Percentiles rank a stretch among this genome's conserved stretches.
Conservation (phyloP, 2,888 invertebrate species). For the Eueremaeus valkanovi region DNA sequence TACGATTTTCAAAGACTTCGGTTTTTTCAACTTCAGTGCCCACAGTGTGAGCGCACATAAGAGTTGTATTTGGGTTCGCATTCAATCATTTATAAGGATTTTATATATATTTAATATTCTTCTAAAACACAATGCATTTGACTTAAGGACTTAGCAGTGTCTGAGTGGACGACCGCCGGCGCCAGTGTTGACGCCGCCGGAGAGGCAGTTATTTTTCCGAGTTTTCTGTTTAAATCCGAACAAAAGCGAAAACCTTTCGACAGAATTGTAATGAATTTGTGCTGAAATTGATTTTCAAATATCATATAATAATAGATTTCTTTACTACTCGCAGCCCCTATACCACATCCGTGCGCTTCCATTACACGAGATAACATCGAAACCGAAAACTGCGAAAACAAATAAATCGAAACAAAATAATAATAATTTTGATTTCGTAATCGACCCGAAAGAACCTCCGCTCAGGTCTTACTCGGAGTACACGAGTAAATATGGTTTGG, state of each 20-base stretch:
- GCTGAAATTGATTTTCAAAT: too few relatives aligned
- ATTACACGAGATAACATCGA: neutral
- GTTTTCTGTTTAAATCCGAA: conserved; percentile 42
- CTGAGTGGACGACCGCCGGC: conserved; percentile 58
- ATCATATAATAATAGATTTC: neutral
- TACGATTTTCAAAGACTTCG: conserved; percentile 52
- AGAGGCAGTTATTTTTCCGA: conserved; percentile 47
- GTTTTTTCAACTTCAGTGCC: conserved; percentile 47
- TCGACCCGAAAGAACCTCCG: neutral
- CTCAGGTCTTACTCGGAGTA: neutral
- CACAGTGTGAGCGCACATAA: conserved; percentile 50
- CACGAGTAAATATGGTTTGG: neutral
- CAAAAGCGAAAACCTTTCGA: conserved; percentile 44
- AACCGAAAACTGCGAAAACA: neutral
- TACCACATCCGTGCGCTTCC: conserved; percentile 3
- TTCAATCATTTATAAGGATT: too few relatives aligned
- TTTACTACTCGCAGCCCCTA: neutral
- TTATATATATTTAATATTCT: neutral
- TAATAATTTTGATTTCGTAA: neutral
- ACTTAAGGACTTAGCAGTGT: conserved; percentile 47
- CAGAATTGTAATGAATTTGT: conserved; percentile 41
- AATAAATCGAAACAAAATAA: neutral
- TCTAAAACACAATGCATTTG: neutral
- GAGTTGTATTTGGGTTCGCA: conserved; percentile 51
- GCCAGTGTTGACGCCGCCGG: conserved; percentile 58